These are phyloP conservation scores for Pithys albifrons DNA, from an alignment of 2,113 vertebrate species.

Conservation along the genomic window DNA sequence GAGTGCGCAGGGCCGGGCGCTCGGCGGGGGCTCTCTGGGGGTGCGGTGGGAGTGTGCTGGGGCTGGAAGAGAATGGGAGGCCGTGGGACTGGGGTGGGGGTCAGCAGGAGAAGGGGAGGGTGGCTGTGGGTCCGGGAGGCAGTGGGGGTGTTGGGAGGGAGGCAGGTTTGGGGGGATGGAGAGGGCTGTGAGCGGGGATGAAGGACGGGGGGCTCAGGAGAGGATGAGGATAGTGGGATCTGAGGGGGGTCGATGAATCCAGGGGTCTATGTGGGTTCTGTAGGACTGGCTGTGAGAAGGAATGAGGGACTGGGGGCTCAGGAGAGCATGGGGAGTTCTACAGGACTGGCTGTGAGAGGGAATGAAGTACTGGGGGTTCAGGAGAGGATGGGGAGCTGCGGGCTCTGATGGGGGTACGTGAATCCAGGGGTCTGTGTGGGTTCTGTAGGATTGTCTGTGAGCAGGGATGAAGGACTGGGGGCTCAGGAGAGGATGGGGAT, in stretches of 20 bases:
- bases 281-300: not conserved
- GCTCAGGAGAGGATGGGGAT: not conserved
- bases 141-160: not conserved
- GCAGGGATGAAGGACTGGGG: not conserved
- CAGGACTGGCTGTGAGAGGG: not conserved
- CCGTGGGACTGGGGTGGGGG: too few relatives aligned
- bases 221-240: too few relatives aligned
- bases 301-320: not conserved
- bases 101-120: too few relatives aligned
- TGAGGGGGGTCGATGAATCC: not conserved
- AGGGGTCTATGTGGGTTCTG: not conserved
- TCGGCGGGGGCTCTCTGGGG: too few relatives aligned
- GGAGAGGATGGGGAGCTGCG: too few relatives aligned
- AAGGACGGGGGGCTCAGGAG: not conserved
- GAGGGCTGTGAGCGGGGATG: not conserved
- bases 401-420: not conserved
- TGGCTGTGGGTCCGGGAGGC: too few relatives aligned
- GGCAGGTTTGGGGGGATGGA: not conserved
- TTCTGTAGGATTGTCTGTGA: not conserved
- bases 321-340: not conserved
- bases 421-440: not conserved
- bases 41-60: too few relatives aligned
- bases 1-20: too few relatives aligned
- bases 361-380: not conserved
- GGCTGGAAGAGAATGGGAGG: too few relatives aligned